Evolutionary conservation across 30 jellyfish, hydroid and myxozoan genomes (phyloP).

Genomic region (Rhopilema esculentum): DNA sequence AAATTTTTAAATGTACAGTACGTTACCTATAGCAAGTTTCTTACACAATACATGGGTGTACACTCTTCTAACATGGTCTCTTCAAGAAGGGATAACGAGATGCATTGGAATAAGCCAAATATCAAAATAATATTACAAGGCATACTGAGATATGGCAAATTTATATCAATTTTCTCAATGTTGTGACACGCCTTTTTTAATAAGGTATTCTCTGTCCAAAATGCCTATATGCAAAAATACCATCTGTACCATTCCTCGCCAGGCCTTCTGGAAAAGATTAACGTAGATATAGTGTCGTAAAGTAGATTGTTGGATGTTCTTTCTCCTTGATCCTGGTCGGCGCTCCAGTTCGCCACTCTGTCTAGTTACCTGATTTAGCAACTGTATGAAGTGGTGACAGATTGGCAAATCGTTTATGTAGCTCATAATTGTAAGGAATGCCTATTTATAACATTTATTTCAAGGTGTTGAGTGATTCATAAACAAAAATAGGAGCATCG

Average conservation of each 20-base stretch:
- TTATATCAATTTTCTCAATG: no score
- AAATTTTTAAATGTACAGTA: no score
- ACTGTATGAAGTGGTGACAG: slow-evolving; percentile 39
- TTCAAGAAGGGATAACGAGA: no score
- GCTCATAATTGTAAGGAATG: background rate
- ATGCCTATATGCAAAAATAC: no score
- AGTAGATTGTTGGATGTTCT: background rate
- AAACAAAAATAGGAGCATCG: slow-evolving; percentile 33
- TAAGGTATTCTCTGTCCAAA: no score
- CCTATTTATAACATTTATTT: slow-evolving; percentile 15
- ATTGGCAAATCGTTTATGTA: slow-evolving; percentile 33
- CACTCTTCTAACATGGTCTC: no score
- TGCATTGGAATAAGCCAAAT: no score
- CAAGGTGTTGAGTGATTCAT: slow-evolving; percentile 20
- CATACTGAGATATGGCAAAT: no score
- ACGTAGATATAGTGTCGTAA: background rate
- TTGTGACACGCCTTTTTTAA: background rate
- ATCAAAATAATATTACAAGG: no score
- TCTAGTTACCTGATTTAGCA: background rate
- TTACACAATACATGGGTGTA: no score
- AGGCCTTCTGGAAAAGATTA: background rate
- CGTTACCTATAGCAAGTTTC: no score
- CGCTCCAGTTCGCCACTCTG: background rate
- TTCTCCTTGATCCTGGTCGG: background rate
- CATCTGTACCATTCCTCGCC: background rate